Percentiles rank a stretch among this genome's conserved stretches.
phyloP scores from a whole-genome alignment of 2,797 vertebrate species.

The Poliocrania exsul region DNA sequence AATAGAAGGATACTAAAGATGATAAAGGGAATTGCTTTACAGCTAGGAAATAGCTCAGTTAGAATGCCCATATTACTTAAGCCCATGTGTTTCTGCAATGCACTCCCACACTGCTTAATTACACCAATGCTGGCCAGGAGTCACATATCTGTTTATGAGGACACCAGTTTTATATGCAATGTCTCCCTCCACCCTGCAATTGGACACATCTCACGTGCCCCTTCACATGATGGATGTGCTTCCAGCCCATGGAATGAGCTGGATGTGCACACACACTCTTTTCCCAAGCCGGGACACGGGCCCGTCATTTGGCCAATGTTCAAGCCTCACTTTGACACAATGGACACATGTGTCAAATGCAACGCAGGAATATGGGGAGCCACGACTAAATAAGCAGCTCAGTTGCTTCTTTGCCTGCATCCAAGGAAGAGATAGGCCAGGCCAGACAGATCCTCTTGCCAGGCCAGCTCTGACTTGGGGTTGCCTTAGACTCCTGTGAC shows the following conservation, averaged over 20 bases:
- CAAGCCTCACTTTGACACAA: neutral
- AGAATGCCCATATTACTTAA: neutral
- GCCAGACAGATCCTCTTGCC: neutral
- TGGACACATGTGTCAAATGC: neutral
- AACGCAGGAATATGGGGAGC: fast-evolving
- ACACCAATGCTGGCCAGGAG: neutral
- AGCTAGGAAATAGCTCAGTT: neutral
- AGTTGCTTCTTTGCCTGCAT: neutral
- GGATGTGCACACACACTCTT: neutral
- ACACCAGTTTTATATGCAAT: neutral
- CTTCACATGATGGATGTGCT: neutral
- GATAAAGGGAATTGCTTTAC: neutral
- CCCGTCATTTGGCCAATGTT: fast-evolving
- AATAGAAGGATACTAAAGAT: neutral
- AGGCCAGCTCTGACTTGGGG: neutral
- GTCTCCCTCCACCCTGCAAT: neutral
- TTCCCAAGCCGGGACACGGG: neutral
- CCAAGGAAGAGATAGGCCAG: neutral
- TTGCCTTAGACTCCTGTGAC: neutral
- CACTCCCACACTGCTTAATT: neutral
- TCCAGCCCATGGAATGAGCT: neutral
- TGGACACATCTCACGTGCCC: fast-evolving
- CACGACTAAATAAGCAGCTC: neutral
- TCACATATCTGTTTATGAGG: neutral
- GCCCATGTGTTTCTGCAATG: neutral